Evolutionary conservation across 1,140 invertebrate genomes (phyloP).

Genomic region (Procambarus clarkii): DNA sequence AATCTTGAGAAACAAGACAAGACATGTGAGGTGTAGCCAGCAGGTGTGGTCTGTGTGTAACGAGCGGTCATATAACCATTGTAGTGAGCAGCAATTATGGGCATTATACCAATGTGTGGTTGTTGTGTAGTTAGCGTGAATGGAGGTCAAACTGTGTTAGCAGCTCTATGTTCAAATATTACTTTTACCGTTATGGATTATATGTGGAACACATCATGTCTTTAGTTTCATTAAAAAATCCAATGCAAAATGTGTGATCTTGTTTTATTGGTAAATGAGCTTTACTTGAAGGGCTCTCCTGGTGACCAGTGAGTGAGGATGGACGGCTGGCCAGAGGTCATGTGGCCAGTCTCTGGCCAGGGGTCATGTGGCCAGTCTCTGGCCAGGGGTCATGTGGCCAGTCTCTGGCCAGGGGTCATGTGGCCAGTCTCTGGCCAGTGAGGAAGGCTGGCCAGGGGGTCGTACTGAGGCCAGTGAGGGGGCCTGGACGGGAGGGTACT

Average conservation of each 20-base stretch:
- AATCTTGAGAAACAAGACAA: too few relatives aligned
- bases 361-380: too few relatives aligned
- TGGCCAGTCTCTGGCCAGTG: too few relatives aligned
- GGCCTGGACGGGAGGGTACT: too few relatives aligned
- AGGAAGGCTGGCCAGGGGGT: background rate
- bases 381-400: too few relatives aligned
- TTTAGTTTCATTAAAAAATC: background rate
- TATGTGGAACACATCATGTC: background rate
- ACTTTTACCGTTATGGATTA: background rate
- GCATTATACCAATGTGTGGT: background rate
- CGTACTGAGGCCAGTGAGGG: too few relatives aligned
- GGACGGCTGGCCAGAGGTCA: too few relatives aligned
- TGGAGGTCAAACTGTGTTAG: background rate
- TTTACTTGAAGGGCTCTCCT: constrained; percentile 12
- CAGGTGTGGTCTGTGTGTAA: background rate
- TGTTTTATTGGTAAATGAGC: constrained; percentile 23
- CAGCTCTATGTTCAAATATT: constrained; percentile 34
- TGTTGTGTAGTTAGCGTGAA: constrained; percentile 34
- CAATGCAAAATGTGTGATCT: background rate
- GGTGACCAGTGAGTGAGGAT: background rate
- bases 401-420: too few relatives aligned
- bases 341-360: too few relatives aligned
- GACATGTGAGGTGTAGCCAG: background rate
- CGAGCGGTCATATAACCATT: background rate
- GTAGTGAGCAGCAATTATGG: background rate